Evolutionary conservation across 2,797 vertebrate species (phyloP), one percentile per base, ranked within the genome.

Genomic region (Hafferia zeledoni): DNA sequence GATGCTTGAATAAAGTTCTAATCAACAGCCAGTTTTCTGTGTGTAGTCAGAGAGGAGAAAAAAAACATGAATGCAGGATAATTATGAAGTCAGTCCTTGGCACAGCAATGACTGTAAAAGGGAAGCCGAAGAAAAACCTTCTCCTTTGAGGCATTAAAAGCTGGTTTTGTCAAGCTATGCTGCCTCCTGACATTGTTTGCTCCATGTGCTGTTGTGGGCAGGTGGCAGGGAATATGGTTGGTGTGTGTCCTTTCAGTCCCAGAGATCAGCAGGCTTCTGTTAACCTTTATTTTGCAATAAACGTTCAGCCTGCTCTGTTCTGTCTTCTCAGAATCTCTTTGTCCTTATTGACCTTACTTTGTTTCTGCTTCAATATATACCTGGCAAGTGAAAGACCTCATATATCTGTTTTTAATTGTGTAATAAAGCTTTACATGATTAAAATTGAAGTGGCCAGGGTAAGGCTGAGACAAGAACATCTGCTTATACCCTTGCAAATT

Each of bases 1-100:
- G 90, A 95, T 15, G 39, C 64, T 80, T 87, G 86, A 85, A 90
- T 93, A n/a, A 90, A 95, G 89, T 82, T 90, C 90, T 95, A 94
- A 96, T 90, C 86, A 89, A 90, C 94, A 91, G 41, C 65, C 44
- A 50, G 69, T 59, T 89, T 81, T 90, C 64, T 91, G 30, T 56
- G 24, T 77, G 35, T 37, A 90, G 49, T 64, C 61, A 77, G 78
- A 84, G 28, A 83, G 28, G 37, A 83, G 33, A 7, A 49, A 82
- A 74, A 91, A 90, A 24, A 3, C 1, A 5, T 5, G 37, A 77
- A 56, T 31, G 31, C 72, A 57, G 78, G 79, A 50, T 92, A 90
- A 92, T 95, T 95, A 90, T 60, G 6, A 87, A 96, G 52, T 68
- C 74, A 71, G 55, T 86, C 72, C 80, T 39, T 72, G 76, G 84